Evolutionary conservation across 2,797 vertebrate genomes (phyloP).

Genomic region (Lateolabrax maculatus): DNA sequence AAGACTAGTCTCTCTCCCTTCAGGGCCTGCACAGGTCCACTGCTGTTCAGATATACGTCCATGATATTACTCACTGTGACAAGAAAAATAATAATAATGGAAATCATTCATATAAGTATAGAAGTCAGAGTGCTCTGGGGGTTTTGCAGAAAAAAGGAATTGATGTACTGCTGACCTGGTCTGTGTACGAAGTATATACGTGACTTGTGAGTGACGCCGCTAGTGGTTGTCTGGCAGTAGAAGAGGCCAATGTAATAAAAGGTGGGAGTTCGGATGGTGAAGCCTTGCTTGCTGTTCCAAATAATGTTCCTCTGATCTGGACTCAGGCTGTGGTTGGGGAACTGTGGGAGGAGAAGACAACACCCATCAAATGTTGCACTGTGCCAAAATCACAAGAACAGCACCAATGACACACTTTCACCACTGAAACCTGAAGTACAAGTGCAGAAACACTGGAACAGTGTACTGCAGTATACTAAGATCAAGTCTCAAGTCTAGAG

Average conservation of each 20-base stretch:
- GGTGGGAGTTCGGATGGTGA: constrained; percentile 90
- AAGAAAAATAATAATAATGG: background rate
- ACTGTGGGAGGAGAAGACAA: constrained; percentile 41
- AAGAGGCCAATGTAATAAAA: constrained; percentile 90
- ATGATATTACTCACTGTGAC: constrained; percentile 90
- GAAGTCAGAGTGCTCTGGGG: background rate
- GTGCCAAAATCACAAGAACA: background rate
- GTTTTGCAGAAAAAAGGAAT: background rate
- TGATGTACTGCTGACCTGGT: constrained; percentile 85
- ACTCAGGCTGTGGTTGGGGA: constrained; percentile 67
- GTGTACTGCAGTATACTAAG: too few species aligned
- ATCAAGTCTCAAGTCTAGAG: background rate
- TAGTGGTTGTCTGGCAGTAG: constrained; percentile 86
- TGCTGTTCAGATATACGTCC: constrained; percentile 88
- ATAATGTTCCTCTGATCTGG: constrained; percentile 89
- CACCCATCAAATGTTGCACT: constrained; percentile 10
- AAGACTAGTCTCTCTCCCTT: constrained; percentile 87
- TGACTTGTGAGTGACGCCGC: constrained; percentile 82
- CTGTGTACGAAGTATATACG: constrained; percentile 88
- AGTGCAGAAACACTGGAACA: background rate
- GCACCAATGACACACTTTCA: background rate
- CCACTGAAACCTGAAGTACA: background rate
- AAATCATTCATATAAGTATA: background rate
- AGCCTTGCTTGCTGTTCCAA: constrained; percentile 93
- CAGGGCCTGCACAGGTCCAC: constrained; percentile 84